A percentile compares a stretch with the other conserved stretches of the same genome.
Conservation (phyloP, 2,888 invertebrate species). For the Rhyacophila evoluta region DNA sequence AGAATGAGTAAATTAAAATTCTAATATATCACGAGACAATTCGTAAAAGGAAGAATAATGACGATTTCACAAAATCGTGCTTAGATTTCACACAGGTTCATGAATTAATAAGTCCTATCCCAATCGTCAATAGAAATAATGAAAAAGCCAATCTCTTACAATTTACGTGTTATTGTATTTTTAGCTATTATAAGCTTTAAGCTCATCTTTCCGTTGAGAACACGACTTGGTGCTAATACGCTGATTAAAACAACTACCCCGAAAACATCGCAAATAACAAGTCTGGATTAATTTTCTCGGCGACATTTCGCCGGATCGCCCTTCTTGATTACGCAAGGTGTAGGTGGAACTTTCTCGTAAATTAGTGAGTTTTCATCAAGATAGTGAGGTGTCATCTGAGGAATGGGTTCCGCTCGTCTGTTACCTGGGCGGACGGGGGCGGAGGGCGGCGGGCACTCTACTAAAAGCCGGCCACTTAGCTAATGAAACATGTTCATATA, state of each 20-base stretch:
- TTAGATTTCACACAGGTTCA: no score
- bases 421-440: slow-evolving; percentile 20
- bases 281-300: slow-evolving; percentile 13
- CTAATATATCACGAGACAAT: no score
- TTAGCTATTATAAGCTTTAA: no score
- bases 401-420: slow-evolving; percentile 30
- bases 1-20: no score
- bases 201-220: no score
- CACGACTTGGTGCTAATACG: not conserved
- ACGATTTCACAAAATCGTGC: no score
- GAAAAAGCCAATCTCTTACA: no score
- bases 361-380: slow-evolving; percentile 24
- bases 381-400: slow-evolving; percentile 30
- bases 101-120: no score
- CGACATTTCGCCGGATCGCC: slow-evolving; percentile 12
- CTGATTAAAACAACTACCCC: not conserved
- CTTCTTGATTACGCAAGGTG: slow-evolving; percentile 14
- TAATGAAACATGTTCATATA: slow-evolving; percentile 72
- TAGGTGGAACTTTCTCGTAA: slow-evolving; percentile 18
- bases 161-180: no score
- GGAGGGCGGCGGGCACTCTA: slow-evolving; percentile 59
- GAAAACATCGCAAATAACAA: not conserved
- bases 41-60: no score
- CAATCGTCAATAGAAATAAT: no score
- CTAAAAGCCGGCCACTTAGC: slow-evolving; percentile 72